Conservation (phyloP, 2,888 invertebrate species). For the Lucinisca nassula region DNA sequence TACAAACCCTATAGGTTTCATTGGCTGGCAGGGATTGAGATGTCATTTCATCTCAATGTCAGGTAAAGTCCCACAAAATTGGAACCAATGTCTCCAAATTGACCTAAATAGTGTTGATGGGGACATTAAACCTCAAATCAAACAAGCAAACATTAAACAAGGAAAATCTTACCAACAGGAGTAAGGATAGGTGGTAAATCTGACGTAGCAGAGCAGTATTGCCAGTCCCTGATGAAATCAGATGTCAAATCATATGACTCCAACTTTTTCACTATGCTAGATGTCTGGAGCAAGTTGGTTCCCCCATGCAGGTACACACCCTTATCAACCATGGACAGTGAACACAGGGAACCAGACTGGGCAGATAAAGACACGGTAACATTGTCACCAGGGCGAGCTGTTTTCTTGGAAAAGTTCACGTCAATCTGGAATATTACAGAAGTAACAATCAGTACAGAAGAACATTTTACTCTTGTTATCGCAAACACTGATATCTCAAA, state of each 20-base stretch:
- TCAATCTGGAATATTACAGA: conserved; percentile 82
- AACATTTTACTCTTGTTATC: no score
- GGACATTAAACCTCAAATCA: no score
- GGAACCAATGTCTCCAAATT: no score
- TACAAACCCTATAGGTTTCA: no score
- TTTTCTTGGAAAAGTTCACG: conserved; percentile 85
- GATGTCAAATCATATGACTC: conserved; percentile 61
- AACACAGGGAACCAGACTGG: conserved; percentile 90
- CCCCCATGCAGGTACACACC: conserved; percentile 89
- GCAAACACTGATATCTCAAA: no score
- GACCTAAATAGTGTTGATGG: no score
- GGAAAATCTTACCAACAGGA: conserved; percentile 8
- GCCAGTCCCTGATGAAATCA: conserved; percentile 66
- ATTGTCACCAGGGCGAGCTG: conserved; percentile 89
- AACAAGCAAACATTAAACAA: no score
- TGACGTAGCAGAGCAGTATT: conserved; percentile 56
- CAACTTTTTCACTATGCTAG: conserved; percentile 32
- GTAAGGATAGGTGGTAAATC: conserved; percentile 46
- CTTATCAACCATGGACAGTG: conserved; percentile 90
- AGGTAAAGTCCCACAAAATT: no score
- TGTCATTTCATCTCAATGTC: no score
- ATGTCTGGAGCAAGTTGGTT: conserved; percentile 71
- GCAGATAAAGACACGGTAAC: conserved; percentile 89
- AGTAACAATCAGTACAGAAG: no score
- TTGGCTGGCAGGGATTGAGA: no score